A percentile compares a stretch with the other conserved stretches of the same genome.
Evolutionary conservation across 2,888 invertebrate genomes (phyloP).

Genomic region (Zygogramma bicolorata): DNA sequence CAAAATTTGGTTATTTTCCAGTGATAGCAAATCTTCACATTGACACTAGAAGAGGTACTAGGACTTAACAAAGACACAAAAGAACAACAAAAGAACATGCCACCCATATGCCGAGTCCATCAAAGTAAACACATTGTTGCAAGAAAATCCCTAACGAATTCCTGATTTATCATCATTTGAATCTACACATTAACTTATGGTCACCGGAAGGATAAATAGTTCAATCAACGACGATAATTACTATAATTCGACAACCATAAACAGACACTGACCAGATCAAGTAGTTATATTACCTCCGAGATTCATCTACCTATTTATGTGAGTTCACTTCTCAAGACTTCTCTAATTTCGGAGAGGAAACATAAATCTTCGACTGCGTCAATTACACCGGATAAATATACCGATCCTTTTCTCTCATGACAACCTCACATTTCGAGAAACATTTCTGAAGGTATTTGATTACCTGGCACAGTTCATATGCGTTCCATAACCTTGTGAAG

Average conservation of each 20-base stretch:
- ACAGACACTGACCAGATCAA: neutral
- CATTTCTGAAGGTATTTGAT: constrained; percentile 1
- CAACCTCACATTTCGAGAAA: constrained; percentile 13
- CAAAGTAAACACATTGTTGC: too few species aligned
- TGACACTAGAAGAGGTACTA: too few species aligned
- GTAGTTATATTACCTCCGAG: constrained; percentile 2
- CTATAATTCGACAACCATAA: neutral
- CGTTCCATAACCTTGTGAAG: neutral
- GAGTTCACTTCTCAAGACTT: constrained; percentile 30
- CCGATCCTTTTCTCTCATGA: constrained; percentile 38
- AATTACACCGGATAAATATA: constrained; percentile 47
- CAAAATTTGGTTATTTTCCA: too few species aligned
- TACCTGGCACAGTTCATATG: neutral
- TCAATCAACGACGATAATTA: neutral
- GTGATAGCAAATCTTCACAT: too few species aligned
- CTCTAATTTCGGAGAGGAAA: constrained; percentile 51
- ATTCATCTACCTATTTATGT: constrained; percentile 33
- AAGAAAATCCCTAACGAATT: neutral
- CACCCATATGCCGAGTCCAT: too few species aligned
- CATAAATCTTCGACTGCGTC: constrained; percentile 49
- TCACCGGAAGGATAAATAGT: neutral
- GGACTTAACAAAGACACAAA: too few species aligned
- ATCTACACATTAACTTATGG: neutral
- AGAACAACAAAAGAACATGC: too few species aligned
- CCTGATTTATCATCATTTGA: neutral